Conservation (phyloP, 2,888 invertebrate species). For the Drosophila merina region DNA sequence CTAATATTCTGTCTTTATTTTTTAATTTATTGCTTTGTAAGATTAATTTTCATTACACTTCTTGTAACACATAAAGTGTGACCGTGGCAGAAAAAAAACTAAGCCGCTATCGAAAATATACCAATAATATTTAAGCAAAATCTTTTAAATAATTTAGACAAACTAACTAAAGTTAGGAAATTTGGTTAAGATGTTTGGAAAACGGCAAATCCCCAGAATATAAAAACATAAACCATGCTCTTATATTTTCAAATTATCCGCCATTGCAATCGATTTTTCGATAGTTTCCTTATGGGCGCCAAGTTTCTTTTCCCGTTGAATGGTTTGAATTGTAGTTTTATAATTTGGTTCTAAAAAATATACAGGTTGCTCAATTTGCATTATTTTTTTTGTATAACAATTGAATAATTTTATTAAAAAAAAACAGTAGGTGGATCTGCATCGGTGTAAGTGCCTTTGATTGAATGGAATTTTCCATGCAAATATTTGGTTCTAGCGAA, state of each 20-base stretch:
- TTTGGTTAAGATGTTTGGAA: too few relatives aligned
- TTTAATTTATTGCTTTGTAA: not conserved
- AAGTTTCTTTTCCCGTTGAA: not conserved
- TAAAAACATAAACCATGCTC: too few relatives aligned
- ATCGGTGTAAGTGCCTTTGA: slow-evolving; percentile 2
- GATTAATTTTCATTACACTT: not conserved
- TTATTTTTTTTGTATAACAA: not conserved
- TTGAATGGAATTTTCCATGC: slow-evolving; percentile 43
- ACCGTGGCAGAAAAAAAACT: not conserved
- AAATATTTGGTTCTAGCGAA: slow-evolving; percentile 7
- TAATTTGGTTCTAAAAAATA: not conserved
- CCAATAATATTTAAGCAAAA: not conserved
- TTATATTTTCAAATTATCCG: too few relatives aligned
- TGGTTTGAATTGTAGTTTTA: not conserved
- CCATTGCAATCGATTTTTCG: too few relatives aligned
- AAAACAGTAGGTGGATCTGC: not conserved
- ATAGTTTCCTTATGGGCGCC: not conserved
- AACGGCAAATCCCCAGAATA: too few relatives aligned
- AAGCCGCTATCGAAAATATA: not conserved
- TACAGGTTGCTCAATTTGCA: not conserved
- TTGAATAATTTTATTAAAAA: not conserved
- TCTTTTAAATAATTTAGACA: not conserved
- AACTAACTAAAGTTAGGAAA: too few relatives aligned
- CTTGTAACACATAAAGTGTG: slow-evolving; percentile 10
- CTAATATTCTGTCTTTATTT: too few relatives aligned